phyloP scores from a whole-genome alignment of 2,888 invertebrate species.

The Polyploca ridens region DNA sequence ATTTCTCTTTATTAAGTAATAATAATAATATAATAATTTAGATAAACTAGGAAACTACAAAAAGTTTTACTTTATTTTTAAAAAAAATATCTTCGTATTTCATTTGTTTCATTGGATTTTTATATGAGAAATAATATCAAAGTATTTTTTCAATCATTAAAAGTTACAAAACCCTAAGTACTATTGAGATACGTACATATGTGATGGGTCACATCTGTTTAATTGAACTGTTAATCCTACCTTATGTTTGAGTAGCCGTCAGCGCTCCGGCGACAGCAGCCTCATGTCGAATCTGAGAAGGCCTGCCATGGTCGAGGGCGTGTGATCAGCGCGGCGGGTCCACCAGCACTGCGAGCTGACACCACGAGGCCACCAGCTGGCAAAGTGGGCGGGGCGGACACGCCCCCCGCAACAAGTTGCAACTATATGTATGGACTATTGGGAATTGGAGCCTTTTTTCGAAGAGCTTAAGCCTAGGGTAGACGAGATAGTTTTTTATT shows the following conservation, averaged over 20 bases:
- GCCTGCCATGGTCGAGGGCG: slow-evolving; percentile 64
- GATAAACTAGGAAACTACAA: no score
- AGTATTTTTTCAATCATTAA: no score
- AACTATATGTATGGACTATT: slow-evolving; percentile 3
- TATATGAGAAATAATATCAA: no score
- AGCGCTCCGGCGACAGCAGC: slow-evolving; percentile 81
- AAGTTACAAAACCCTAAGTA: no score
- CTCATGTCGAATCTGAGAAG: slow-evolving; percentile 78
- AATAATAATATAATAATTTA: no score
- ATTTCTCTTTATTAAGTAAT: no score
- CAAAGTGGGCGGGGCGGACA: slow-evolving; percentile 48
- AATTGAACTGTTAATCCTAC: slow-evolving; percentile 45
- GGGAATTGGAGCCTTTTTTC: neutral
- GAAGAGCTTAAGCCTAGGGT: slow-evolving; percentile 24
- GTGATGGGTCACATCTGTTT: no score
- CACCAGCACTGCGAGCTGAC: slow-evolving; percentile 21
- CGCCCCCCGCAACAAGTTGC: slow-evolving; percentile 77
- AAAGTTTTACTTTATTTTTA: no score
- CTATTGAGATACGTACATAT: no score
- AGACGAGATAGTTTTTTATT: slow-evolving; percentile 3
- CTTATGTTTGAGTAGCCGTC: slow-evolving; percentile 82
- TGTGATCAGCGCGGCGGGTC: slow-evolving; percentile 31
- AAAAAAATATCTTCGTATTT: no score
- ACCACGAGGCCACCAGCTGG: slow-evolving; percentile 22
- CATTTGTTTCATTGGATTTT: no score